These are phyloP conservation scores for Volucella bombylans DNA, from an alignment of 2,888 invertebrate species.

Conservation along the genomic window DNA sequence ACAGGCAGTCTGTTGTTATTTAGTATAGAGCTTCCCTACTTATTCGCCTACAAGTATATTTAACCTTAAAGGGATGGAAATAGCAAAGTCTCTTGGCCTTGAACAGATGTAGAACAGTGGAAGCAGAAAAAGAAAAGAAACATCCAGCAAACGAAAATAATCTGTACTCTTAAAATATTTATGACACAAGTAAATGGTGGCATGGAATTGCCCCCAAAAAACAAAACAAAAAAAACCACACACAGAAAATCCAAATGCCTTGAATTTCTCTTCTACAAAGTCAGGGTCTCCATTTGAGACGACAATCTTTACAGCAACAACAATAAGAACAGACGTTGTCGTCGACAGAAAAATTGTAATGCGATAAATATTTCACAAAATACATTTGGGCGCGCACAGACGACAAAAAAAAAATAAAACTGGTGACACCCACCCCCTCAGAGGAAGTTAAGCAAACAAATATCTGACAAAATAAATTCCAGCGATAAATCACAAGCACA, in stretches of 20 bases:
- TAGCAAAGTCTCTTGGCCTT: constrained; percentile 37
- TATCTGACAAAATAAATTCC: constrained; percentile 54
- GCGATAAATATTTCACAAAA: constrained; percentile 24
- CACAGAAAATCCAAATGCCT: background rate
- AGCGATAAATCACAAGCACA: constrained; percentile 58
- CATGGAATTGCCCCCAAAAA: constrained; percentile 26
- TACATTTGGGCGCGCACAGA: background rate
- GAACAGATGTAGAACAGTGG: background rate
- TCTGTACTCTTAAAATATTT: constrained; percentile 57
- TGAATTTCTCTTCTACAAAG: background rate
- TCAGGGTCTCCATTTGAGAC: background rate
- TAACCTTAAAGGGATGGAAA: constrained; percentile 10
- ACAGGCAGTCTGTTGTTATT: constrained; percentile 21
- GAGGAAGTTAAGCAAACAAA: constrained; percentile 7
- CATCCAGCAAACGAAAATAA: constrained; percentile 33
- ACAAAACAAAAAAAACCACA: background rate
- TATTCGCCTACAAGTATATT: constrained; percentile 18
- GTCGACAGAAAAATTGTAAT: constrained; percentile 1
- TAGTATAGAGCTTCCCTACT: background rate
- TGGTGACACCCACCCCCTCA: background rate
- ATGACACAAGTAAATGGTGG: constrained; percentile 32
- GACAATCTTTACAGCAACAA: background rate
- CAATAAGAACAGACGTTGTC: background rate
- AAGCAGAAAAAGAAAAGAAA: constrained; percentile 17
- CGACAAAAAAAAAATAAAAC: background rate